phyloP scores from a whole-genome alignment of 2,888 invertebrate species.

The Crossocerus cetratus region DNA sequence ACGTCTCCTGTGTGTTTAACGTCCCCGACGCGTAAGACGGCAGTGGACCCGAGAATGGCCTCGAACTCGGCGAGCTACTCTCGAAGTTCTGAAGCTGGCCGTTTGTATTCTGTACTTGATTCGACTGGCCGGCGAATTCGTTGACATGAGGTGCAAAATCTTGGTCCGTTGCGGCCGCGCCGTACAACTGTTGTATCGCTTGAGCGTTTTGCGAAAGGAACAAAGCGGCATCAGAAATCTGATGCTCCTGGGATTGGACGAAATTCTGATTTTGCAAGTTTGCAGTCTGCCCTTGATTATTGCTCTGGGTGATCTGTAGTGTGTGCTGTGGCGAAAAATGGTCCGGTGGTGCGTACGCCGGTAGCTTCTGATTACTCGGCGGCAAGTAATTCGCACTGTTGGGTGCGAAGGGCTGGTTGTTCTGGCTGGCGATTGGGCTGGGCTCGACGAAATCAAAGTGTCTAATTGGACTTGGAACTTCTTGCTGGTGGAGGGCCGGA shows the following conservation, averaged over 20 bases:
- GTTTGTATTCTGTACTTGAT: slow-evolving; percentile 47
- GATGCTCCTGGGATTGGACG: slow-evolving; percentile 50
- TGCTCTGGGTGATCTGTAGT: slow-evolving; percentile 14
- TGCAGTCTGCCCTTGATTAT: slow-evolving; percentile 13
- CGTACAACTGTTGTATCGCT: slow-evolving; percentile 71
- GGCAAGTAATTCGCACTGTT: slow-evolving; percentile 72
- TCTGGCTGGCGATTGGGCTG: slow-evolving; percentile 72
- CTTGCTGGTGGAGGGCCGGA: slow-evolving; percentile 49
- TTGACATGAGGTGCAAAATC: slow-evolving; percentile 67
- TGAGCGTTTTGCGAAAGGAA: slow-evolving; percentile 72
- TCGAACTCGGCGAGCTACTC: slow-evolving; percentile 32
- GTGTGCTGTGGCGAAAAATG: slow-evolving; percentile 29
- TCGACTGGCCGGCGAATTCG: slow-evolving; percentile 45
- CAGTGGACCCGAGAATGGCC: slow-evolving; percentile 49
- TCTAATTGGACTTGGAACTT: slow-evolving; percentile 63
- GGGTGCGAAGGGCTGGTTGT: slow-evolving; percentile 68
- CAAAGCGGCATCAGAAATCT: slow-evolving; percentile 71
- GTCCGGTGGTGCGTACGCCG: slow-evolving; percentile 46
- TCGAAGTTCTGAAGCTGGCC: slow-evolving; percentile 44
- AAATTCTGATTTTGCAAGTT: slow-evolving; percentile 49
- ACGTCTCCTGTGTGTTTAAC: slow-evolving; percentile 59
- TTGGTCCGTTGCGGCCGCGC: slow-evolving; percentile 64
- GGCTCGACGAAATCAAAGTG: slow-evolving; percentile 61
- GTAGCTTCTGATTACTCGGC: slow-evolving; percentile 72
- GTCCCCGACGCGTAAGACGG: slow-evolving; percentile 71